These are phyloP conservation scores for Tetraodon nigroviridis DNA, from an alignment of 2,113 vertebrate genomes.

Conservation along the genomic window DNA sequence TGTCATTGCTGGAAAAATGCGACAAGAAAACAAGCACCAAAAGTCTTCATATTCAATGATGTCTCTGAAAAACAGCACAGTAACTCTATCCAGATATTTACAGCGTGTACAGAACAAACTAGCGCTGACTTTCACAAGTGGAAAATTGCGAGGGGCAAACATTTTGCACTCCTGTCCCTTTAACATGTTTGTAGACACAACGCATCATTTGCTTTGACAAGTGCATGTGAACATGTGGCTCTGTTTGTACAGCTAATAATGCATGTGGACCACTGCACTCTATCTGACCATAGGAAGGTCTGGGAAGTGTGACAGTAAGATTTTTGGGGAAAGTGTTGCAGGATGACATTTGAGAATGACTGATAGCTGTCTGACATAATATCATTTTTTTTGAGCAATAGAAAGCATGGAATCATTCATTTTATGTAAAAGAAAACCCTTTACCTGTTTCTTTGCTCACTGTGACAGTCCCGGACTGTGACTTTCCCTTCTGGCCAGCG, in stretches of 20 bases:
- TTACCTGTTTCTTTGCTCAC: constrained; percentile 43
- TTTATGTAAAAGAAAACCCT: constrained; percentile 1
- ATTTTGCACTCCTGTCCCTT: constrained; percentile 18
- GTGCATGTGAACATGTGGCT: constrained; percentile 12
- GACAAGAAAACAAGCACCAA: neutral
- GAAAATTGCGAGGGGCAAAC: neutral
- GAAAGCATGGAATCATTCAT: neutral
- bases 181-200: constrained; percentile 22
- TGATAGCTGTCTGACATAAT: too few relatives aligned
- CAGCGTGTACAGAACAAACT: neutral
- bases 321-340: neutral
- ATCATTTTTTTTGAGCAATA: neutral
- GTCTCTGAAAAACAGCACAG: neutral
- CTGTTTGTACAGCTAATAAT: constrained; percentile 25
- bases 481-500: constrained; percentile 5
- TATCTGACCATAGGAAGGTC: neutral
- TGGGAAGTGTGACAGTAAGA: too few relatives aligned
- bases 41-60: too few relatives aligned
- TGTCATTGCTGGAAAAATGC: constrained; percentile 5
- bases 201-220: constrained; percentile 42
- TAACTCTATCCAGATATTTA: neutral
- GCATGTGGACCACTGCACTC: constrained; percentile 5
- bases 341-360: too few relatives aligned
- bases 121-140: neutral
- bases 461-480: constrained; percentile 18